Evolutionary conservation across 2,888 invertebrate genomes (phyloP).

Genomic region (Cryptus viduatorius): DNA sequence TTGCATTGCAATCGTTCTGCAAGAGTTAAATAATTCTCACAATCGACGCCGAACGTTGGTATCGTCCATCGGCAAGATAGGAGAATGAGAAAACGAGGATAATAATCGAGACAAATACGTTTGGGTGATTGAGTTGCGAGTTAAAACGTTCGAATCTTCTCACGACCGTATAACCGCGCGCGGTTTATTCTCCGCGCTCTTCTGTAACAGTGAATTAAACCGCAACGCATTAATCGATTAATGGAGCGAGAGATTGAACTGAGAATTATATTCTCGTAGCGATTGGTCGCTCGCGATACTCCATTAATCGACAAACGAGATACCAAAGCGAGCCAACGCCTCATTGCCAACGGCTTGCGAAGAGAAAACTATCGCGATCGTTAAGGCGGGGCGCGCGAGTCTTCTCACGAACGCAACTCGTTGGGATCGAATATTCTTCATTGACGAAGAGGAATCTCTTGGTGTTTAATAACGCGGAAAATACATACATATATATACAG

Average conservation of each 20-base stretch:
- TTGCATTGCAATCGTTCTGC: background rate
- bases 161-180: conserved; percentile 17
- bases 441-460: background rate
- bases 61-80: background rate
- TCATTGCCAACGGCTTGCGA: background rate
- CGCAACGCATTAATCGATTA: conserved; percentile 2
- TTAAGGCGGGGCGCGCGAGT: background rate
- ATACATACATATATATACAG: too few species aligned
- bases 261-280: background rate
- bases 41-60: conserved; percentile 27
- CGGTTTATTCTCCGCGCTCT: background rate
- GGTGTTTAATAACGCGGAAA: too few species aligned
- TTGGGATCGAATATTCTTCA: background rate
- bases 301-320: conserved; percentile 2
- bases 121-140: conserved; percentile 5
- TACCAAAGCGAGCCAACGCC: background rate
- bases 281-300: background rate
- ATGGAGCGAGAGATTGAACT: background rate
- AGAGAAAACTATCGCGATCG: background rate
- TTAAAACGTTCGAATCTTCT: conserved; percentile 20
- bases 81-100: conserved; percentile 21
- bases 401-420: too few species aligned
- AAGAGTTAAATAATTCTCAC: conserved; percentile 56
- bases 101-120: conserved; percentile 10
- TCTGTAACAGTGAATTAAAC: background rate